Base-by-base conservation (phyloP, 2,113 vertebrate genomes). In the Calonectris borealis region DNA sequence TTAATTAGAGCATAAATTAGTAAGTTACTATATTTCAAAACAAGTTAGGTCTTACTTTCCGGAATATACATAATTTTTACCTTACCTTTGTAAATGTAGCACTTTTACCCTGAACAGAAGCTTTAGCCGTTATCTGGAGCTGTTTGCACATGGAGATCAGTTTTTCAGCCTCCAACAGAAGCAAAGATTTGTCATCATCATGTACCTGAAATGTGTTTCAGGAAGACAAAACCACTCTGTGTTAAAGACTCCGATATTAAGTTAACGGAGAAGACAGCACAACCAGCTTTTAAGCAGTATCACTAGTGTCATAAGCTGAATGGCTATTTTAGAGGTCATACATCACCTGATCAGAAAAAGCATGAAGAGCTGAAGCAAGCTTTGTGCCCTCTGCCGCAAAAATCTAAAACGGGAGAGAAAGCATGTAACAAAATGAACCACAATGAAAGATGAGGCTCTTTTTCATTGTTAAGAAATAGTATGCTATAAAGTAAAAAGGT, bases 21-120 rank as follows among this genome's bases (percentile, higher is more conserved):
- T 46, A 83, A 75, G 11, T 69, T 58, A 60, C 25, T 48, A 1
- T 27, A 86, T 77, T 82, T 88, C 57, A 82, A 61, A 93, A 68
- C 22, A 73, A 83, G 27, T 54, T n/a, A 78, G 20, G 51, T 48
- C 49, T 84, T 61, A 19, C 48, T 79, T 83, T 73, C 26, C 71
- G 42, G 9, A 58, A 48, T 12, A 31, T 1, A 21, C 25, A 4
- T 8, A 15, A 21, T 48, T 82, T 93, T 69, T 38, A 84, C 27
- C 26, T 96, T 98, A 99, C 99, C 99, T 99, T 99, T 93, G 99
- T 98, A 97, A 99, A 99, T 86, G 98, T 99, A 97, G 99, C 98
- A 80, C 98, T 98, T 98, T 99, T 99, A 75, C 99, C 99, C 98
- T 99, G 99, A 70, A 98, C 98, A 48, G 98, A 98, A 61, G 98